These are phyloP conservation scores for Leptopilina clavipes DNA, from an alignment of 1,140 invertebrate genomes.

Conservation along the genomic window DNA sequence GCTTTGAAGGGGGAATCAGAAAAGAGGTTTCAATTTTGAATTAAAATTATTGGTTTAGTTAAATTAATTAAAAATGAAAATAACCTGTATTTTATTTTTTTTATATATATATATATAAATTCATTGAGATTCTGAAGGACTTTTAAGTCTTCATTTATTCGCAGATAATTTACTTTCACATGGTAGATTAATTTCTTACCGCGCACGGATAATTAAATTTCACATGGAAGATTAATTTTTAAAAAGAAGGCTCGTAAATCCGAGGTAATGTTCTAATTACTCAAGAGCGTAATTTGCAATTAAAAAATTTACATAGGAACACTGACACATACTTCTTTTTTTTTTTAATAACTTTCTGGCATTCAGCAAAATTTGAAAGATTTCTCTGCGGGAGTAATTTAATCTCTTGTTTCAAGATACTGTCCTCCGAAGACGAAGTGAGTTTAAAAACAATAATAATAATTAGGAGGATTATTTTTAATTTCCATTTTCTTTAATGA, in stretches of 20 bases:
- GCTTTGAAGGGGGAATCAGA: not conserved
- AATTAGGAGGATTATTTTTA: not conserved
- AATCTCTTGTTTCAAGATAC: not conserved
- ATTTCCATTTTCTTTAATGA: not conserved
- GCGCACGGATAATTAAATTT: conserved; percentile 18
- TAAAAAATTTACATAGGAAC: conserved; percentile 7
- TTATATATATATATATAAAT: not conserved
- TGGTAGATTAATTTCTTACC: conserved; percentile 29
- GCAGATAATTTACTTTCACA: conserved; percentile 18
- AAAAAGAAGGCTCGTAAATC: conserved; percentile 25
- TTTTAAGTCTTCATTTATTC: conserved; percentile 28
- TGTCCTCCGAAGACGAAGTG: not conserved
- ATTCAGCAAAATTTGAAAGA: not conserved
- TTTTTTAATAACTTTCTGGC: not conserved
- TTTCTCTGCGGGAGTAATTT: not conserved
- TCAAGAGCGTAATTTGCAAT: conserved; percentile 20
- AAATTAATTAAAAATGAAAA: not conserved
- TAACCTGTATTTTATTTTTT: not conserved
- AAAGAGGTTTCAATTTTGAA: not conserved
- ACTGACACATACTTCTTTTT: conserved; percentile 1
- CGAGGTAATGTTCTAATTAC: conserved; percentile 23
- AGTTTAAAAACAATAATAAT: not conserved
- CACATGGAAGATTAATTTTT: conserved; percentile 30
- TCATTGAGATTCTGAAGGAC: not conserved
- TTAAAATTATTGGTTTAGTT: not conserved